phyloP scores from a whole-genome alignment of 2,797 vertebrate species.

The Cynopterus sphinx region DNA sequence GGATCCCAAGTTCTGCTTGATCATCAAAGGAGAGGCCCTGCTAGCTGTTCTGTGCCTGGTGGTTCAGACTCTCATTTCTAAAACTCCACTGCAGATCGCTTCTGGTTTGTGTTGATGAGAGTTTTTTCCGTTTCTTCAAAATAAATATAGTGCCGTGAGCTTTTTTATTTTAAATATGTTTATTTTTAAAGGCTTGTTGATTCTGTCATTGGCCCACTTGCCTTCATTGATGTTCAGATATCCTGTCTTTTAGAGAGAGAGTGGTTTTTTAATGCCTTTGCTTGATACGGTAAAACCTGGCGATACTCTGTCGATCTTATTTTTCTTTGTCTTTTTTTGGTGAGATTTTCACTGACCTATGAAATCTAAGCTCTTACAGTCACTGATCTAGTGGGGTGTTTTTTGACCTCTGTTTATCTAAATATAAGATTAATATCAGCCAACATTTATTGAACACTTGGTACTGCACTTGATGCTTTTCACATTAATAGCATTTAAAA shows the following conservation, averaged over 20 bases:
- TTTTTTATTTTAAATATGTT: conserved; percentile 47
- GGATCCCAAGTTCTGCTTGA: neutral
- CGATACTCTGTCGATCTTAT: neutral
- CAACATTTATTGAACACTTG: neutral
- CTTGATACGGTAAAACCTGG: neutral
- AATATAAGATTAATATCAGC: conserved; percentile 27
- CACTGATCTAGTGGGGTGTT: neutral
- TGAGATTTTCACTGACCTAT: conserved; percentile 46
- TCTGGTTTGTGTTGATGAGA: conserved; percentile 2
- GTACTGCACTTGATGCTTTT: neutral
- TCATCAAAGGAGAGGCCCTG: neutral
- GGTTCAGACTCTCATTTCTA: neutral
- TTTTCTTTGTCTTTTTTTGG: neutral
- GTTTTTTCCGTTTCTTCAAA: conserved; percentile 32
- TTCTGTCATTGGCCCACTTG: neutral
- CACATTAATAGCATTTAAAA: conserved; percentile 8
- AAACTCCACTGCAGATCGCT: neutral
- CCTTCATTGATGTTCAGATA: conserved; percentile 22
- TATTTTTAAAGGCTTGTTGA: conserved; percentile 48
- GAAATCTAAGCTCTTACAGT: conserved; percentile 13
- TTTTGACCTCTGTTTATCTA: conserved; percentile 1
- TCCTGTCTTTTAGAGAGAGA: neutral
- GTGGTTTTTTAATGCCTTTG: conserved; percentile 25
- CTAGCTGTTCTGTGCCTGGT: neutral
- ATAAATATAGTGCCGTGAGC: conserved; percentile 15